These are phyloP conservation scores for Meloidogyne exigua DNA, from an alignment of 1,140 invertebrate species.

Conservation along the genomic window DNA sequence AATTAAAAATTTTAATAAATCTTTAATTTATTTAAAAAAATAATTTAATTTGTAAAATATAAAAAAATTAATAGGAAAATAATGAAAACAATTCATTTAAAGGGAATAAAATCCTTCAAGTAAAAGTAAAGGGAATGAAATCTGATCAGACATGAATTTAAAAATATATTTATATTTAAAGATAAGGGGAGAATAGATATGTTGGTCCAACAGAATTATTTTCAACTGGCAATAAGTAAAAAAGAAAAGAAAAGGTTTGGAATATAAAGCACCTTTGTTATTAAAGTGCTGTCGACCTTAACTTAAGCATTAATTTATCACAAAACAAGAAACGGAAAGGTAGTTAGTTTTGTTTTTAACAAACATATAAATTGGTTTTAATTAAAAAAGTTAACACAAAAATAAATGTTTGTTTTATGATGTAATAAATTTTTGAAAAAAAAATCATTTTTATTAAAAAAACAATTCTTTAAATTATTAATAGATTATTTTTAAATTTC, in stretches of 20 bases:
- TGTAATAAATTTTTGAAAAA: no score
- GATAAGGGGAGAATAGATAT: neutral
- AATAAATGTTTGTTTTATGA: no score
- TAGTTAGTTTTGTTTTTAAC: neutral
- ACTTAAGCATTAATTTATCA: neutral
- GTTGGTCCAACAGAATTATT: neutral
- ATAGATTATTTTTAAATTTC: no score
- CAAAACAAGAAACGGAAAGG: neutral
- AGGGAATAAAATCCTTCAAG: neutral
- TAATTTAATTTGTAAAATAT: no score
- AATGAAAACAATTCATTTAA: neutral
- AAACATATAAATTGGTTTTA: neutral
- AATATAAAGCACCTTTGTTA: neutral
- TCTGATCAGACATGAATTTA: neutral
- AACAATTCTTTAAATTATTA: no score
- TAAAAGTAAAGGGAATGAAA: neutral
- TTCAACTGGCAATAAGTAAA: constrained; percentile 1
- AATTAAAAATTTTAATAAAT: no score
- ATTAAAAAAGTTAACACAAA: no score
- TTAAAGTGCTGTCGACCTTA: neutral
- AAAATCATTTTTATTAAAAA: no score
- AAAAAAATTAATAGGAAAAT: neutral
- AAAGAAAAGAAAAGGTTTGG: neutral
- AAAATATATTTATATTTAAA: no score
- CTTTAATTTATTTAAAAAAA: no score